These are phyloP conservation scores for Sarcophaga variegata DNA, from an alignment of 2,888 invertebrate genomes.

Conservation along the genomic window DNA sequence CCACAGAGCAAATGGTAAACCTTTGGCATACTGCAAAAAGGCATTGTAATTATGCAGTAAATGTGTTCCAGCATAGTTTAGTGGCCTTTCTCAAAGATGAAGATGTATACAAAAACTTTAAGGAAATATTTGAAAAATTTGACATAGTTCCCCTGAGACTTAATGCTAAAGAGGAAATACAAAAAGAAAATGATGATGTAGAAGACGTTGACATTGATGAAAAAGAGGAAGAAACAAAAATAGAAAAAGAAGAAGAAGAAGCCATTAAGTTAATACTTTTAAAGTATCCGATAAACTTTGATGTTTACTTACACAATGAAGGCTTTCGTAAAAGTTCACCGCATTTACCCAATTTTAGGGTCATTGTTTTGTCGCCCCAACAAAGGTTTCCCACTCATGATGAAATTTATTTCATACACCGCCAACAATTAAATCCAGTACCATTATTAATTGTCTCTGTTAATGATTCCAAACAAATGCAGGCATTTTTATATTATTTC, in stretches of 20 bases:
- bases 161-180: not conserved
- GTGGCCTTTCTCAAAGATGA: conserved; percentile 76
- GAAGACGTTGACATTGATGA: too few relatives aligned
- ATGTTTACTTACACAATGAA: conserved; percentile 77
- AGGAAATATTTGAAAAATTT: conserved; percentile 75
- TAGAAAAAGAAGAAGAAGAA: conserved; percentile 10
- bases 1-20: not conserved
- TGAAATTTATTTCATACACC: conserved; percentile 74
- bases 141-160: conserved; percentile 74
- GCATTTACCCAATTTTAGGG: conserved; percentile 75
- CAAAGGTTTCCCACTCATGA: conserved; percentile 76
- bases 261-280: conserved; percentile 46
- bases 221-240: not conserved
- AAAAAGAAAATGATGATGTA: not conserved
- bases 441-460: conserved; percentile 79
- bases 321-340: conserved; percentile 77
- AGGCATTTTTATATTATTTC: conserved; percentile 79
- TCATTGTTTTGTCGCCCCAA: conserved; percentile 74
- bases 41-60: conserved; percentile 43
- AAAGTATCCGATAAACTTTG: conserved; percentile 74
- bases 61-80: conserved; percentile 71
- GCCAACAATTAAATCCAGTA: conserved; percentile 72
- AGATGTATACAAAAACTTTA: conserved; percentile 73
- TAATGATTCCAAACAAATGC: conserved; percentile 80
- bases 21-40: conserved; percentile 49